Evolutionary conservation across 2,113 vertebrate genomes (phyloP).

Genomic region (Chaenocephalus aceratus): DNA sequence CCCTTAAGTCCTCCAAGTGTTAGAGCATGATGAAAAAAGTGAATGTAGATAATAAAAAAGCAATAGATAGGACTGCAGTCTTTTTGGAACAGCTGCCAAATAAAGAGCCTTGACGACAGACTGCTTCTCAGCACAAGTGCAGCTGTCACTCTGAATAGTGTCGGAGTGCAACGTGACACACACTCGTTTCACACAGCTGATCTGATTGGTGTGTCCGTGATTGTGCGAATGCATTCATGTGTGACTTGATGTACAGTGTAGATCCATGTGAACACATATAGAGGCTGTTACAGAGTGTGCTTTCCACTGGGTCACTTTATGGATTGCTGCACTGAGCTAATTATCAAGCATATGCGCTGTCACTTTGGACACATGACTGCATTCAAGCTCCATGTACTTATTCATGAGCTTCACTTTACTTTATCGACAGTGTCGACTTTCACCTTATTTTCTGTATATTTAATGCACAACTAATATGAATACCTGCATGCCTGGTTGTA

Average conservation of each 20-base stretch:
- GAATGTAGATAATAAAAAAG: conserved; percentile 69
- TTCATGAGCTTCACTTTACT: conserved; percentile 33
- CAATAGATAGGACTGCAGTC: conserved; percentile 63
- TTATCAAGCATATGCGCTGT: conserved; percentile 15
- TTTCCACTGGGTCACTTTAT: neutral
- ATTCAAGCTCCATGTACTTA: conserved; percentile 41
- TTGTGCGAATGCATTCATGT: conserved; percentile 16
- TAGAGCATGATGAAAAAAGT: conserved; percentile 61
- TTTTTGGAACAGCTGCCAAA: conserved; percentile 77
- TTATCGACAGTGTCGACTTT: neutral
- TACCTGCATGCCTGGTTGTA: neutral
- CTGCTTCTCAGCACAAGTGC: conserved; percentile 72
- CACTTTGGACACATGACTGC: conserved; percentile 3
- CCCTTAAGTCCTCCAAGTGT: conserved; percentile 76
- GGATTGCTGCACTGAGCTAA: conserved; percentile 18
- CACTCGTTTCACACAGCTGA: conserved; percentile 58
- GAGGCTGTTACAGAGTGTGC: neutral
- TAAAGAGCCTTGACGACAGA: conserved; percentile 74
- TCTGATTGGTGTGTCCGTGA: conserved; percentile 1
- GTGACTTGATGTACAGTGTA: conserved; percentile 9
- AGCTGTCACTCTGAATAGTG: conserved; percentile 74
- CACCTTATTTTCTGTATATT: neutral
- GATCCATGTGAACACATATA: neutral
- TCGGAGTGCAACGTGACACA: conserved; percentile 57
- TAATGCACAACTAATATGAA: neutral